Evolutionary conservation across 2,888 invertebrate species (phyloP), one percentile per base, ranked within the genome.

Genomic region (Phragmatobia fuliginosa): DNA sequence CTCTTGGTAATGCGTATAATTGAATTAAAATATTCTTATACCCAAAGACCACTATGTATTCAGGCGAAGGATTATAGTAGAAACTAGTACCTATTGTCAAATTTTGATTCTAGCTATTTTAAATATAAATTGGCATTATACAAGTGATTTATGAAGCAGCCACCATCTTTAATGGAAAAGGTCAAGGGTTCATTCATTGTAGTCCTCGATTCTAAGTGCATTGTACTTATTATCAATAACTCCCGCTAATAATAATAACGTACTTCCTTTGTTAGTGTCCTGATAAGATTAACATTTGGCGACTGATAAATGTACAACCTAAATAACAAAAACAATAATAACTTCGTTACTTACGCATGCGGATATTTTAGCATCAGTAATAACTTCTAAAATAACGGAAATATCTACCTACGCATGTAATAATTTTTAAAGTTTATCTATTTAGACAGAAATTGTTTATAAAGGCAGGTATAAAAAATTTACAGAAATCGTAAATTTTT

Each of bases 1-100:
- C 73, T 68, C 70, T 72, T 36, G 68, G 77, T 79, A 77, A 82
- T 80, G 72, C 78, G 70, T 73, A 73, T 84, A 86, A 86, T 83
- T 81, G 58, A 84, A 83, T 86, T 85, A 85, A 75, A 73, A 77
- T 62, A 45, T 68, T 41, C 68, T 62, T 67, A 36, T 65, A 18
- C n/a, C 25, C 11, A 28, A 28, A 28, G 28, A 56, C 66, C 66
- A 69, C 60, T 45, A 25, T 28, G 31, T 59, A 52, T 64, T 36
- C 70, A 32, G 7, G 33, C 14, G 31, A n/a, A 10, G 41, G 52
- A 62, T 69, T 65, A 21, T 49, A 49, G 21, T 49, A 49, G 32
- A 49, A 65, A 41, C 65, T 60, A 28, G 65, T 69, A 38, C 38
- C 38, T 38, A 69, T 65, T 60, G 52, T 65, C 61, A 59, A 41